Evolutionary conservation across 2,797 vertebrate species (phyloP).

Genomic region (Trachops cirrhosus): DNA sequence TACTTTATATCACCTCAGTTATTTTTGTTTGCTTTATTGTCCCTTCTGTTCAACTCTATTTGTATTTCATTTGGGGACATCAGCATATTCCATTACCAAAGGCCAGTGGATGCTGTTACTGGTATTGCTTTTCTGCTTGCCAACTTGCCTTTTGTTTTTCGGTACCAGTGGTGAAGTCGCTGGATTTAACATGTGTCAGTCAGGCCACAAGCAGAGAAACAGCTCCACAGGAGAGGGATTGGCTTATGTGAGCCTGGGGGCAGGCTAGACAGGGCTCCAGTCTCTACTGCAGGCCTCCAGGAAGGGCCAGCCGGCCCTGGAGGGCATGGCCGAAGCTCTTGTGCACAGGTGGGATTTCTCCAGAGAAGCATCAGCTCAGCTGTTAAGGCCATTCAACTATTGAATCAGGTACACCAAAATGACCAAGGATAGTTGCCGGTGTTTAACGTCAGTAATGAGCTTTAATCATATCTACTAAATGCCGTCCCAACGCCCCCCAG

Average conservation of each 20-base stretch:
- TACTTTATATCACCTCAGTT: neutral
- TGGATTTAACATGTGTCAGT: neutral
- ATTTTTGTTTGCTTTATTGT: constrained; percentile 39
- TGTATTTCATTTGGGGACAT: neutral
- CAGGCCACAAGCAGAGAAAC: neutral
- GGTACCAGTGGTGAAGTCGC: neutral
- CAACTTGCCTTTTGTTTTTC: constrained; percentile 49
- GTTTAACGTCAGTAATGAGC: neutral
- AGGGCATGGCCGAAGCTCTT: neutral
- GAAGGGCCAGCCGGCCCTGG: neutral
- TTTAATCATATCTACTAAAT: neutral
- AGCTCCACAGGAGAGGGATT: neutral
- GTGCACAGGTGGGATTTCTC: neutral
- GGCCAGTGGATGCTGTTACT: neutral
- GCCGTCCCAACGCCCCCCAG: neutral
- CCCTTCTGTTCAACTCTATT: neutral
- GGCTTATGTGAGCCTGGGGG: neutral
- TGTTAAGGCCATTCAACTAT: neutral
- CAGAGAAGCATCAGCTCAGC: neutral
- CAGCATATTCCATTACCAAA: neutral
- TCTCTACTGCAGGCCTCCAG: neutral
- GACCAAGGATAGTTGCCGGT: neutral
- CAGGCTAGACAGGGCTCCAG: no score
- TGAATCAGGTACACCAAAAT: neutral
- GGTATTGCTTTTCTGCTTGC: neutral